Evolutionary conservation across 2,797 vertebrate species (phyloP), one percentile per base, ranked within the genome.

Genomic region (Thunnus albacares): DNA sequence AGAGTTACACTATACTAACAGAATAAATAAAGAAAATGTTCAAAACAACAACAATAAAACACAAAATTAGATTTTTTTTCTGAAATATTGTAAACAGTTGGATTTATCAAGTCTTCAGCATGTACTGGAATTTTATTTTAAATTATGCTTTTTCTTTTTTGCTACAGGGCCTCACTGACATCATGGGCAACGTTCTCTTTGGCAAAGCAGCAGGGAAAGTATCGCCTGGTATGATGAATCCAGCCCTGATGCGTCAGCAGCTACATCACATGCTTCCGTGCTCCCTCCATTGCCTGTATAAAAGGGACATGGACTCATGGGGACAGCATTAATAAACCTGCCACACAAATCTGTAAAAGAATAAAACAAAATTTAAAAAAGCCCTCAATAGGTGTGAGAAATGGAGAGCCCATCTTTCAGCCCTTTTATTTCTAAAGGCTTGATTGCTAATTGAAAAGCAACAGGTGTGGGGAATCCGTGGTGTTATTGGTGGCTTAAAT

Each of bases 401-500:
- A 70, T 52, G 20, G 6, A 33, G 22, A 45, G 26, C 41, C 22
- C 41, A 28, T 7, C 13, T 49, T 20, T 69, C n/a, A 10, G 24
- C n/a, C n/a, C 15, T 33, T 15, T 55, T 45, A 38, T 52, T 62
- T 26, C 28, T 38, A 6, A 26, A 74, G 38, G 24, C 24, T 62
- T 22, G 22, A 52, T 53, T 53, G 45, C 52, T 28, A 51, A 49
- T 58, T 63, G 47, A 57, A 78, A 71, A 71, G 71, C 49, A 71
- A 22, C 66, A 82, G 60, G 62, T 80, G 33, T 62, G 41, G 38
- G 10, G 30, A 56, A 43, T 64, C 26, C 24, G 3, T 6, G 14
- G 3, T 64, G n/a, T 68, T 43, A 68, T 14, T 69, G 64, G 9
- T 0, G 2, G 5, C 45, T 28, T 56, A 28, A 22, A 41, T 47